phyloP scores from a whole-genome alignment of 2,888 invertebrate genomes.

The Parascotia fuliginaria region DNA sequence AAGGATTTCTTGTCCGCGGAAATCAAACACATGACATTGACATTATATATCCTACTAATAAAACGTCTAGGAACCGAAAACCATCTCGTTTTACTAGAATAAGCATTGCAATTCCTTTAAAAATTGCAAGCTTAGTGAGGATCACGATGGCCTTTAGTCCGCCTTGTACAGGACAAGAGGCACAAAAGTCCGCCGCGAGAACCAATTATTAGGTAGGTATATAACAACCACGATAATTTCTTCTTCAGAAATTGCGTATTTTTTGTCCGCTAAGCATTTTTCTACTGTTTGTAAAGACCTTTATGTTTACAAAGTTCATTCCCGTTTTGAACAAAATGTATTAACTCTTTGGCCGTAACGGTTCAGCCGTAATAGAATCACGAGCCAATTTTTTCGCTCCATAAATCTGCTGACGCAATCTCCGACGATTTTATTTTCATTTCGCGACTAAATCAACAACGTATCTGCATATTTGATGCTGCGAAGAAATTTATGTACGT shows the following conservation, averaged over 20 bases:
- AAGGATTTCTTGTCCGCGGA: not conserved
- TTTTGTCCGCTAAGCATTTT: not conserved
- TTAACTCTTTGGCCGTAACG: conserved; percentile 8
- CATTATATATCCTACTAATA: too few species aligned
- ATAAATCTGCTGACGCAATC: conserved; percentile 8
- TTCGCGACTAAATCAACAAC: conserved; percentile 11
- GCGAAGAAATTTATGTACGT: not conserved
- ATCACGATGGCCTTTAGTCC: too few species aligned
- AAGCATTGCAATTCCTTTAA: too few species aligned
- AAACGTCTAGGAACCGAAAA: too few species aligned
- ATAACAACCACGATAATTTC: too few species aligned
- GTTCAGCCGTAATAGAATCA: conserved; percentile 7
- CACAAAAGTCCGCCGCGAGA: too few species aligned
- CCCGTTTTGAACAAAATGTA: not conserved
- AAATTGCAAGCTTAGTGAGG: too few species aligned
- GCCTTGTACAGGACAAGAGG: too few species aligned
- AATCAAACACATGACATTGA: too few species aligned
- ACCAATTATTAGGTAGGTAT: too few species aligned
- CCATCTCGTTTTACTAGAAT: too few species aligned
- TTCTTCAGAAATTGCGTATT: too few species aligned
- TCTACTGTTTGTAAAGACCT: not conserved
- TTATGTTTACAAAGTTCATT: not conserved
- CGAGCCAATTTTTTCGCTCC: conserved; percentile 10
- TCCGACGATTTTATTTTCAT: conserved; percentile 5
- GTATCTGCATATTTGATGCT: not conserved